Evolutionary conservation across 2,888 invertebrate species (phyloP).

Genomic region (Hypomecis atomaria): DNA sequence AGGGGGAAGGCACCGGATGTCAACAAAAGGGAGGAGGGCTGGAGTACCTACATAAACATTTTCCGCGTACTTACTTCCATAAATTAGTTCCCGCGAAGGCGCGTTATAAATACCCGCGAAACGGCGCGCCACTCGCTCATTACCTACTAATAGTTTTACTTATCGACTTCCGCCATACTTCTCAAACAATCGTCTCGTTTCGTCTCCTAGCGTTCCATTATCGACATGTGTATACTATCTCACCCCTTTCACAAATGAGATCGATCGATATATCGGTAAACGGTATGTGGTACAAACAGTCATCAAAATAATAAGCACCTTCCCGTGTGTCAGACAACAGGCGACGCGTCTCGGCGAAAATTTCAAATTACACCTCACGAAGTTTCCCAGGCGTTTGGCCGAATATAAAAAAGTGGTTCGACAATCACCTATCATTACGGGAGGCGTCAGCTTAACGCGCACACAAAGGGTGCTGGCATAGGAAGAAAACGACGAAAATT

Average conservation of each 20-base stretch:
- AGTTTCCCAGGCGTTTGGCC: constrained; percentile 72
- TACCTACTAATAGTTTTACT: constrained; percentile 80
- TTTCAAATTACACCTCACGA: constrained; percentile 72
- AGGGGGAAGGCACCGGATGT: constrained; percentile 72
- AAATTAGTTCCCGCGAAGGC: constrained; percentile 82
- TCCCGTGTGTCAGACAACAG: constrained; percentile 61
- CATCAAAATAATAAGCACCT: constrained; percentile 74
- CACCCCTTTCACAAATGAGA: constrained; percentile 45
- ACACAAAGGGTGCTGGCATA: constrained; percentile 73
- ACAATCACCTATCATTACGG: constrained; percentile 81
- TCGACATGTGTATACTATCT: constrained; percentile 25
- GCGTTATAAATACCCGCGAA: constrained; percentile 81
- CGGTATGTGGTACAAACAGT: constrained; percentile 56
- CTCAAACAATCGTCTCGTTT: constrained; percentile 52
- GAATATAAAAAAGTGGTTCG: constrained; percentile 67
- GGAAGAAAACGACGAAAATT: constrained; percentile 79
- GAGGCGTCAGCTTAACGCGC: constrained; percentile 71
- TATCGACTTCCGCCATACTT: constrained; percentile 72
- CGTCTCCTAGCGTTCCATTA: constrained; percentile 7
- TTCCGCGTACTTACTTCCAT: constrained; percentile 84
- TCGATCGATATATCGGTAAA: constrained; percentile 22
- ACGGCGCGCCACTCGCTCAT: constrained; percentile 74
- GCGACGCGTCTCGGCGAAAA: constrained; percentile 65
- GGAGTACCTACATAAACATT: constrained; percentile 79
- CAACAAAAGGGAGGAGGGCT: constrained; percentile 69